Evolutionary conservation across 2,113 vertebrate genomes (phyloP).

Genomic region (Pluvianellus socialis): DNA sequence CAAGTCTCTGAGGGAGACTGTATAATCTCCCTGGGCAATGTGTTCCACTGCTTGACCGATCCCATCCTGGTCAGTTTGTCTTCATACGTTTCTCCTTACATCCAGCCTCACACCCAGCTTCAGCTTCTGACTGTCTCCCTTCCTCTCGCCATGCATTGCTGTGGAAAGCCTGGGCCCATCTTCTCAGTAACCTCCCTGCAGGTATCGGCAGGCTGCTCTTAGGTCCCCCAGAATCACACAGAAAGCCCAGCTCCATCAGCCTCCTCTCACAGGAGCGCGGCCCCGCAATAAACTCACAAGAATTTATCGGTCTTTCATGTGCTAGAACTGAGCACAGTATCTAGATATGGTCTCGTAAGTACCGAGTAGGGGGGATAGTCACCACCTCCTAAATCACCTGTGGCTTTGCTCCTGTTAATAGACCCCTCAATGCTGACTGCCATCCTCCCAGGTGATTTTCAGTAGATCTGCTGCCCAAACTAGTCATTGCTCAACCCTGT

Average conservation of each 20-base stretch:
- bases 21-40: not conserved
- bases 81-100: not conserved
- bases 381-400: not conserved
- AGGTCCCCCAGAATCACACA: not conserved
- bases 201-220: not conserved
- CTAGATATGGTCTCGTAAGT: not conserved
- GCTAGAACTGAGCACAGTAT: not conserved
- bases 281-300: not conserved
- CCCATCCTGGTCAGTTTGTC: not conserved
- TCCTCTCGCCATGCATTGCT: rapidly evolving
- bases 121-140: not conserved
- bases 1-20: not conserved
- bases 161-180: not conserved
- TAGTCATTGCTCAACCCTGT: not conserved
- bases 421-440: not conserved
- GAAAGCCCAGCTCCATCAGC: not conserved
- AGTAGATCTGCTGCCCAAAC: not conserved
- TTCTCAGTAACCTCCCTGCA: not conserved
- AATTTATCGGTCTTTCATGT: not conserved
- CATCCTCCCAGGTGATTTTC: not conserved
- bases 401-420: not conserved
- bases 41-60: not conserved
- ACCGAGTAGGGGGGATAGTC: not conserved
- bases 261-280: not conserved
- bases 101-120: not conserved